phyloP scores from a whole-genome alignment of 2,888 invertebrate species.

The Cheilosia scutellata region DNA sequence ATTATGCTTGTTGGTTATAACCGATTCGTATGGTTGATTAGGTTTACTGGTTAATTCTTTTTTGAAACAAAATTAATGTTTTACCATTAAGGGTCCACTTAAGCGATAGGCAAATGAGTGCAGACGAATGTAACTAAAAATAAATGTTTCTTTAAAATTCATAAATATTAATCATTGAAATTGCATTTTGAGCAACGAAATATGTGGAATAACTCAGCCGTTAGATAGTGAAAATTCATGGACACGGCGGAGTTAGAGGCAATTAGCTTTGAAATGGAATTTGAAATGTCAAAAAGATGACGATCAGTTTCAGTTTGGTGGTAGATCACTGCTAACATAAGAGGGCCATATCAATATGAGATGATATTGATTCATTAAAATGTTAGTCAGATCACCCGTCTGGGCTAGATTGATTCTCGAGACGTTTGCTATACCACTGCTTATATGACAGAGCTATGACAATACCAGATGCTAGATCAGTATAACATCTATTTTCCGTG shows the following conservation, averaged over 20 bases:
- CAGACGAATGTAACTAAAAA: constrained; percentile 39
- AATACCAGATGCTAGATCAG: too few relatives aligned
- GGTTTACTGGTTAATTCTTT: constrained; percentile 46
- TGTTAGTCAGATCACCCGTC: too few relatives aligned
- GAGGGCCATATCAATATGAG: too few relatives aligned
- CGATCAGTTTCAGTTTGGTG: too few relatives aligned
- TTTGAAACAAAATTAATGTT: constrained; percentile 52
- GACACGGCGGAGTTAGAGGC: constrained; percentile 16
- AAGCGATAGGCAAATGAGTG: constrained; percentile 71
- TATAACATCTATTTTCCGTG: too few relatives aligned
- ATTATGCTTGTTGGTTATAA: constrained; percentile 40
- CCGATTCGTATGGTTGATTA: constrained; percentile 38
- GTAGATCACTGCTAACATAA: too few relatives aligned
- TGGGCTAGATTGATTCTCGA: too few relatives aligned
- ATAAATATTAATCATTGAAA: constrained; percentile 52
- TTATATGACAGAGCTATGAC: too few relatives aligned
- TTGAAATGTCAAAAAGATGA: too few relatives aligned
- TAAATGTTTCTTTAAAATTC: constrained; percentile 31
- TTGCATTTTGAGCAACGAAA: constrained; percentile 17
- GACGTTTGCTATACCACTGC: too few relatives aligned
- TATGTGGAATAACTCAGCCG: constrained; percentile 39
- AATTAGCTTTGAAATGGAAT: background rate
- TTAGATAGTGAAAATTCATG: constrained; percentile 35
- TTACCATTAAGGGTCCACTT: constrained; percentile 68
- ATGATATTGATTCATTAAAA: too few relatives aligned